Conservation (phyloP, 2,888 invertebrate genomes). For the Psylliodes chrysocephalus region DNA sequence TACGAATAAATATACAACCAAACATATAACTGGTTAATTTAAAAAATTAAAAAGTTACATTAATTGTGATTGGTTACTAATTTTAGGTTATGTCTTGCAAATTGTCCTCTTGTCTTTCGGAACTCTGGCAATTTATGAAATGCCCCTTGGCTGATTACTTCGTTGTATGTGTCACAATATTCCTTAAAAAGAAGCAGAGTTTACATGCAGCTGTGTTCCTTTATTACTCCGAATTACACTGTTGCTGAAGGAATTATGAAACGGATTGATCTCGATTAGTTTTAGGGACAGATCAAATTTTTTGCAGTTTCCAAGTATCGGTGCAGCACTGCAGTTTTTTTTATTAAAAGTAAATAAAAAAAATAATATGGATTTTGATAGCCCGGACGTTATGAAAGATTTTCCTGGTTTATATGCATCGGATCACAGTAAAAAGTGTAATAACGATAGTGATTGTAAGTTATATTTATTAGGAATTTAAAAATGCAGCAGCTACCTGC, state of each 20-base stretch:
- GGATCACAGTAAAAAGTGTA: conserved; percentile 76
- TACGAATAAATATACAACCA: too few relatives aligned
- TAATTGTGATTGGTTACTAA: too few relatives aligned
- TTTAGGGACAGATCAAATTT: not conserved
- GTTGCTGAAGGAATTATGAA: not conserved
- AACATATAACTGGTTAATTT: too few relatives aligned
- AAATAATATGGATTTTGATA: conserved; percentile 81
- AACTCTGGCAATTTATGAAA: too few relatives aligned
- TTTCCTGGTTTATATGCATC: conserved; percentile 90
- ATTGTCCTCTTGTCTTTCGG: too few relatives aligned
- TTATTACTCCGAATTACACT: not conserved
- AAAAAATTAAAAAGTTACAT: too few relatives aligned
- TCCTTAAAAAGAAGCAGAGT: not conserved
- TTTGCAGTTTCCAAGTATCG: not conserved
- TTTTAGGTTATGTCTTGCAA: too few relatives aligned
- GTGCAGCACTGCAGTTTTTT: conserved; percentile 10
- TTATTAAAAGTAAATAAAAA: conserved; percentile 15
- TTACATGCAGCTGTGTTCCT: not conserved
- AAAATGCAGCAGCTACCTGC: not conserved
- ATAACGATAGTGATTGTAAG: conserved; percentile 85
- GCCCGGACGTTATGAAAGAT: conserved; percentile 90
- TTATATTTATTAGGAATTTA: conserved; percentile 30
- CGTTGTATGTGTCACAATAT: not conserved
- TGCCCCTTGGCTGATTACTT: not conserved
- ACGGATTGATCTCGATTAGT: not conserved